Conservation (phyloP, 1,140 invertebrate species). For the Rhopalosiphum padi region DNA sequence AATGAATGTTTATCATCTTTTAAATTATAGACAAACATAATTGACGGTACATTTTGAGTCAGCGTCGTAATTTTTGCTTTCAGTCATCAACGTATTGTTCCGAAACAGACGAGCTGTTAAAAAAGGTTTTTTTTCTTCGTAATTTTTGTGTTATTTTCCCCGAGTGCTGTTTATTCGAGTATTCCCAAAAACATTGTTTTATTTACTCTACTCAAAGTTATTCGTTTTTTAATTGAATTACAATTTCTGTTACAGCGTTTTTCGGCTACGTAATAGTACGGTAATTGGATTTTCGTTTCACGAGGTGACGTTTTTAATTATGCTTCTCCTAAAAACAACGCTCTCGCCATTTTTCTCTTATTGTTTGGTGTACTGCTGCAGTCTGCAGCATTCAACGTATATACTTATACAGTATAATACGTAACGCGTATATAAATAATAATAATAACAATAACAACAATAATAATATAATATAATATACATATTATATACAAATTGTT, state of each 20-base stretch:
- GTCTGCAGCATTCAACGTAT: background rate
- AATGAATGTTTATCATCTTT: background rate
- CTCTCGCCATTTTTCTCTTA: conserved; percentile 5
- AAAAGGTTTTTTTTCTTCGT: background rate
- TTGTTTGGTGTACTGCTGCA: background rate
- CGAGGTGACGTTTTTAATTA: conserved; percentile 56
- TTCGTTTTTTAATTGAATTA: conserved; percentile 57
- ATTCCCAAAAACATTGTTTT: conserved; percentile 50
- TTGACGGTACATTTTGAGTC: background rate
- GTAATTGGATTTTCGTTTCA: conserved; percentile 52
- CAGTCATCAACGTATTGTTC: background rate
- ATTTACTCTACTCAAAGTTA: conserved; percentile 22
- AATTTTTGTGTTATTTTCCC: conserved; percentile 24
- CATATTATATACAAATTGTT: background rate
- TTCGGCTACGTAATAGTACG: conserved; percentile 40
- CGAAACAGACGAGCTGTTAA: background rate
- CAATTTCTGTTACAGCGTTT: conserved; percentile 47
- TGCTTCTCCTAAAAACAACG: conserved; percentile 5
- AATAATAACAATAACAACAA: background rate
- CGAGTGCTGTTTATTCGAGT: conserved; percentile 44
- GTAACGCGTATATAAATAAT: conserved; percentile 30
- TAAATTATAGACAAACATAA: conserved; percentile 21
- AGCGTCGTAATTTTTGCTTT: background rate
- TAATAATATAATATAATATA: conserved; percentile 15
- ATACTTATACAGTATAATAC: background rate